Evolutionary conservation across 2,797 vertebrate genomes (phyloP), one percentile per base, ranked within the genome.

Genomic region (Alauda arvensis): DNA sequence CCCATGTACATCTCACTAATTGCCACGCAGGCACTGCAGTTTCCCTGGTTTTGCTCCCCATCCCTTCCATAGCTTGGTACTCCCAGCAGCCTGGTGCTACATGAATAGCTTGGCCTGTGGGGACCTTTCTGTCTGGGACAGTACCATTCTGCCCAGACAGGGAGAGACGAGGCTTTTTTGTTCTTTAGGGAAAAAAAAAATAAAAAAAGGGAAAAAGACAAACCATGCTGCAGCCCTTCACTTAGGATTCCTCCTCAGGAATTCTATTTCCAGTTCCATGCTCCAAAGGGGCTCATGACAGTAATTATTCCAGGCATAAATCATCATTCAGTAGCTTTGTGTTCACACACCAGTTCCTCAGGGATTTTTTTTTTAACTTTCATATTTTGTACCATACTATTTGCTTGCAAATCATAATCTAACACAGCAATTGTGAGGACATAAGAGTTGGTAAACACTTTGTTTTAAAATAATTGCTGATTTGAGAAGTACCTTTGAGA

Each of bases 91-190:
- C 67, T 46, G 46, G 76, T 86, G 89, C 82, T 88, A 26, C 93
- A 43, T 51, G 89, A 95, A 85, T 93, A 88, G 85, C 84, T 94
- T 97, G 95, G 90, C 95, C 96, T 89, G 24, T 26, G 84, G 93
- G 93, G 96, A 94, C 92, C 94, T 96, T 95, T 95, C 91, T 92
- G 97, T 97, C 97, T 97, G 95, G 95, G 97, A 92, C 95, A 95
- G 93, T 95, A 97, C 97, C 96, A 97, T 97, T 97, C 88, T 17
- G 13, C 69, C 93, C 94, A 97, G 97, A 97, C 96, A 95, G 97
- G 97, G 97, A 96, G 95, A 94, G 87, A 81, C 40, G 6, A 19
- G 42, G 5, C 3, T 52, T 83, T 85, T 72, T 94, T 93, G 65
- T 93, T 94, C 91, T 83, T 84, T 14, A 80, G 29, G 5, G 4